Evolutionary conservation across 2,113 vertebrate genomes (phyloP).

Genomic region (Eira barbara): DNA sequence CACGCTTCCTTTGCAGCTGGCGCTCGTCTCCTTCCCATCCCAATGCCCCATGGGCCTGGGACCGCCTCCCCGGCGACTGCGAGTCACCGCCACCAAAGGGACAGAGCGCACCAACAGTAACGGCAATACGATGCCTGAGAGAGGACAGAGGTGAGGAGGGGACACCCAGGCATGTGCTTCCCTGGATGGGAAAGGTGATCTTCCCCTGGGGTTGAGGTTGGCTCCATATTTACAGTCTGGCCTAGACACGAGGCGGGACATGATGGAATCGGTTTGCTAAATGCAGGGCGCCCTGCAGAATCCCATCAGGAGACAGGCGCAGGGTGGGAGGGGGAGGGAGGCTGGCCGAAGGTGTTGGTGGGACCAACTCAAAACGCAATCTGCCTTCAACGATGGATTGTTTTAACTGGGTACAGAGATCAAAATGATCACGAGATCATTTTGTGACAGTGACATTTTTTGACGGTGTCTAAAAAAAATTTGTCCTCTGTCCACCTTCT

Average conservation of each 20-base stretch:
- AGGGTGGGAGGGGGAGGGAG: background rate
- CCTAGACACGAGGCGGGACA: background rate
- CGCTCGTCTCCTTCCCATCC: background rate
- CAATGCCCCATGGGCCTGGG: fast-evolving
- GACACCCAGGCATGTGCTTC: background rate
- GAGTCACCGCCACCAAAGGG: background rate
- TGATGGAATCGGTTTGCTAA: background rate
- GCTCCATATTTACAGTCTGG: background rate
- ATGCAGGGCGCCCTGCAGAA: background rate
- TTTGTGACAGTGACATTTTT: too few relatives aligned
- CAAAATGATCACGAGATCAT: background rate
- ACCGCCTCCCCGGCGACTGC: background rate
- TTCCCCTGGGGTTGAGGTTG: background rate
- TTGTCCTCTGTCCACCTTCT: background rate
- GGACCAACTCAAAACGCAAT: background rate
- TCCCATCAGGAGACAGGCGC: background rate
- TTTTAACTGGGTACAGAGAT: constrained; percentile 41
- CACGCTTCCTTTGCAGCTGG: background rate
- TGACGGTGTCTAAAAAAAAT: too few relatives aligned
- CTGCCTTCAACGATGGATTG: background rate
- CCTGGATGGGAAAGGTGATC: too few relatives aligned
- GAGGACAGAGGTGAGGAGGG: background rate
- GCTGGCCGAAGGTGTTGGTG: background rate
- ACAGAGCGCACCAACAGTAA: background rate
- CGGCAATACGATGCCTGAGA: fast-evolving